These are phyloP conservation scores for Mythimna pallens DNA, from an alignment of 2,888 invertebrate species.

Conservation along the genomic window DNA sequence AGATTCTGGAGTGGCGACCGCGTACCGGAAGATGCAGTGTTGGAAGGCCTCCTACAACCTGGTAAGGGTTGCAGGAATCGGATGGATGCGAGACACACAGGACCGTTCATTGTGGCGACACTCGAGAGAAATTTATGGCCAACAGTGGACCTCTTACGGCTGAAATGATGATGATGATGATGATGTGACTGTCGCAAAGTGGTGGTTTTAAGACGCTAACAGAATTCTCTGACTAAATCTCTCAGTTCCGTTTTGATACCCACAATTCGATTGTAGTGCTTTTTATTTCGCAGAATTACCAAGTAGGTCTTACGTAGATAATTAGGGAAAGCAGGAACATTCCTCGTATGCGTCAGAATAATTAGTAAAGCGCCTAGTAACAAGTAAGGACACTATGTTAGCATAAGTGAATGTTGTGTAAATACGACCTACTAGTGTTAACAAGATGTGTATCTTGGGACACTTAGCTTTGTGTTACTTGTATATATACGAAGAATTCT, in stretches of 20 bases:
- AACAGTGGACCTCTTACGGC: too few relatives aligned
- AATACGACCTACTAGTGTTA: slow-evolving; percentile 59
- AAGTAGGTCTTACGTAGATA: slow-evolving; percentile 38
- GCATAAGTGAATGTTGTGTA: slow-evolving; percentile 63
- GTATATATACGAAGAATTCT: slow-evolving; percentile 31
- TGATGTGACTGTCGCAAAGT: too few relatives aligned
- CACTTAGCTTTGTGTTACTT: slow-evolving; percentile 49
- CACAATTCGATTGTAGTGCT: background rate
- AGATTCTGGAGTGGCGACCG: too few relatives aligned
- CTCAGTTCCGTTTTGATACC: background rate
- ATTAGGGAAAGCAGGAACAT: slow-evolving; percentile 48
- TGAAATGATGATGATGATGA: too few relatives aligned
- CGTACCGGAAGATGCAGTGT: too few relatives aligned
- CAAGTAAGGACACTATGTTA: slow-evolving; percentile 51
- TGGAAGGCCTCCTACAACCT: too few relatives aligned
- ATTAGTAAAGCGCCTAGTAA: slow-evolving; percentile 58
- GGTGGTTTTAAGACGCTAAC: too few relatives aligned
- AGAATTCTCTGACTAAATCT: too few relatives aligned
- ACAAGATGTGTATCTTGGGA: slow-evolving; percentile 59
- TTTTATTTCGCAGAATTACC: slow-evolving; percentile 38
- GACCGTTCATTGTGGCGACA: too few relatives aligned
- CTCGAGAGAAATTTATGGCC: too few relatives aligned
- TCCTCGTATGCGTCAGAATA: slow-evolving; percentile 53
- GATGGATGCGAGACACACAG: too few relatives aligned
- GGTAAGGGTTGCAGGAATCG: too few relatives aligned